Conservation (phyloP, 2,113 vertebrate species). For the Tyto alba region DNA sequence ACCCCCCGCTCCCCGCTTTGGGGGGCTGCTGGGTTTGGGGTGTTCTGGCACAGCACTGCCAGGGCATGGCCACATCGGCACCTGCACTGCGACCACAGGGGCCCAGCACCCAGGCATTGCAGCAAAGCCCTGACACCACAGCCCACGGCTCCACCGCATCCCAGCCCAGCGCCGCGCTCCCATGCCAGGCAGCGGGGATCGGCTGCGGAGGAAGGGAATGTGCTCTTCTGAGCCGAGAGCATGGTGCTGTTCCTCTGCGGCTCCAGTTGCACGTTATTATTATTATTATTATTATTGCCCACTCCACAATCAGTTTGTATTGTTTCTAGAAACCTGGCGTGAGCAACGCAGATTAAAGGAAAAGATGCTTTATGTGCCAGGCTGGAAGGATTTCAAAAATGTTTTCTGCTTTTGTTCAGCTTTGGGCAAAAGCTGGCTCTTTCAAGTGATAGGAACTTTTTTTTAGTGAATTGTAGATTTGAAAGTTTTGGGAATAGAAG, state of each 20-base stretch:
- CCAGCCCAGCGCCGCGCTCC: not conserved
- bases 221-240: not conserved
- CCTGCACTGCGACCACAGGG: rapidly evolving
- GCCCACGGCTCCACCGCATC: not conserved
- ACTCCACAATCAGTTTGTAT: not conserved
- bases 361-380: not conserved
- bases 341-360: not conserved
- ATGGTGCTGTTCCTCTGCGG: rapidly evolving
- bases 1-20: rapidly evolving
- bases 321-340: not conserved
- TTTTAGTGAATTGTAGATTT: not conserved
- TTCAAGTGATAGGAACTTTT: not conserved
- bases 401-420: not conserved
- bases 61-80: rapidly evolving
- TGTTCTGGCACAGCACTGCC: rapidly evolving
- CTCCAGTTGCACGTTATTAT: not conserved
- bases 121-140: not conserved
- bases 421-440: not conserved
- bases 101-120: rapidly evolving
- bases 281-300: not conserved
- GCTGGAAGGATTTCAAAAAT: not conserved
- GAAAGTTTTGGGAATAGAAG: not conserved
- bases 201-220: not conserved
- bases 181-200: rapidly evolving
- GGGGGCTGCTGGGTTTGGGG: not conserved